Conservation (phyloP, 2,888 invertebrate species). For the Lucinisca nassula region DNA sequence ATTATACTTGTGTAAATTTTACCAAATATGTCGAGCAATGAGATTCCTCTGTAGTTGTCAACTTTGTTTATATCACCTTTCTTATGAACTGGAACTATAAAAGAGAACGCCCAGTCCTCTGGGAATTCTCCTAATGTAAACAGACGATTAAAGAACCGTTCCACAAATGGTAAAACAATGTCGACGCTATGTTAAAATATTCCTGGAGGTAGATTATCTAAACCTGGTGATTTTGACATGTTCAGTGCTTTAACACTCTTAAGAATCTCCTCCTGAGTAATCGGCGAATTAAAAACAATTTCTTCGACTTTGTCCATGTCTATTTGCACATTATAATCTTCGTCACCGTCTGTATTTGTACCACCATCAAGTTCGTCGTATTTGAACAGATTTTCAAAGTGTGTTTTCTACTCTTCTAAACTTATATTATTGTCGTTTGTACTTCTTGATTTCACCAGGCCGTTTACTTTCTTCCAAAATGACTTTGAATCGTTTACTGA, state of each 20-base stretch:
- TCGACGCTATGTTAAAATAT: not conserved
- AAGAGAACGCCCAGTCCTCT: not conserved
- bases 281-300: not conserved
- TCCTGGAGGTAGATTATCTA: not conserved
- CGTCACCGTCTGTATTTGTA: no score
- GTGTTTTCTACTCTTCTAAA: no score
- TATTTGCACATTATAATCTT: no score
- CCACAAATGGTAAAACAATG: not conserved
- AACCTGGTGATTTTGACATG: not conserved
- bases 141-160: not conserved
- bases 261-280: not conserved
- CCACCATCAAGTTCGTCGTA: no score
- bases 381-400: no score
- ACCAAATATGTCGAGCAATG: not conserved
- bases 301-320: no score
- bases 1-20: slow-evolving; percentile 9
- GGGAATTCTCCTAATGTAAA: not conserved
- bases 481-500: no score
- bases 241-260: no score
- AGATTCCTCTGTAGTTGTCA: not conserved
- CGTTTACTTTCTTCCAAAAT: no score
- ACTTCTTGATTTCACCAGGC: no score
- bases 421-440: no score
- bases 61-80: not conserved
- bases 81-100: not conserved